Percentiles rank a stretch among this genome's conserved stretches.
Conservation (phyloP, 2,113 vertebrate species). For the Megaceryle maxima region DNA sequence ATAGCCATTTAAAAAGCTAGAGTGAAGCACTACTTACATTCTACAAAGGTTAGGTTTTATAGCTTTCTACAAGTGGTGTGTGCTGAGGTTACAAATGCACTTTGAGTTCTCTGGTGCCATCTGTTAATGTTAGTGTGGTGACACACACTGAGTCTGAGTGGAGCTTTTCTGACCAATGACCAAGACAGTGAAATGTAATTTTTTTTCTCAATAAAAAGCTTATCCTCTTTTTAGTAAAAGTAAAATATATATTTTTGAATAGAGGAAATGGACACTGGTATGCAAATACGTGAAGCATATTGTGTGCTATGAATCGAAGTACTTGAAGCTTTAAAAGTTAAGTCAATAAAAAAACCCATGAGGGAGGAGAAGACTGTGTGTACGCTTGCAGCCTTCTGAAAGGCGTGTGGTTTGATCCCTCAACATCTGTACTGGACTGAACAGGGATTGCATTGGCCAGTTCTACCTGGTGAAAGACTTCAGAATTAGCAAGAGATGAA, state of each 20-base stretch:
- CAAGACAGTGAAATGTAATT: background rate
- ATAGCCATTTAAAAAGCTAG: slow-evolving; percentile 21
- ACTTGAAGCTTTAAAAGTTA: background rate
- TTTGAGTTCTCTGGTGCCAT: background rate
- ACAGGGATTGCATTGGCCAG: background rate
- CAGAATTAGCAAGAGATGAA: background rate
- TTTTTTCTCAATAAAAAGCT: background rate
- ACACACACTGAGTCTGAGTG: background rate
- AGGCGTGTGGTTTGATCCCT: background rate
- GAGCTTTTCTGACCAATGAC: background rate
- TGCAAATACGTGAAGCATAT: background rate
- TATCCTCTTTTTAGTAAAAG: background rate
- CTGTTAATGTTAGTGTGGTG: background rate
- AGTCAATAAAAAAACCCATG: background rate
- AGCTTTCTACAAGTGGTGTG: background rate
- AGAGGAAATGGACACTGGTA: background rate
- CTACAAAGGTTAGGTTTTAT: slow-evolving; percentile 42
- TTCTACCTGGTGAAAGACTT: background rate
- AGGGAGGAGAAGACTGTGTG: background rate
- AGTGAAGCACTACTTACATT: background rate
- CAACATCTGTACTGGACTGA: fast-evolving
- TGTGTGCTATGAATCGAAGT: background rate
- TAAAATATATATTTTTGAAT: background rate
- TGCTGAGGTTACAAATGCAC: background rate
- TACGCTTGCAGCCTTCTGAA: background rate